Base-by-base conservation (phyloP, 2,888 invertebrate genomes). In the Lottia scabra region DNA sequence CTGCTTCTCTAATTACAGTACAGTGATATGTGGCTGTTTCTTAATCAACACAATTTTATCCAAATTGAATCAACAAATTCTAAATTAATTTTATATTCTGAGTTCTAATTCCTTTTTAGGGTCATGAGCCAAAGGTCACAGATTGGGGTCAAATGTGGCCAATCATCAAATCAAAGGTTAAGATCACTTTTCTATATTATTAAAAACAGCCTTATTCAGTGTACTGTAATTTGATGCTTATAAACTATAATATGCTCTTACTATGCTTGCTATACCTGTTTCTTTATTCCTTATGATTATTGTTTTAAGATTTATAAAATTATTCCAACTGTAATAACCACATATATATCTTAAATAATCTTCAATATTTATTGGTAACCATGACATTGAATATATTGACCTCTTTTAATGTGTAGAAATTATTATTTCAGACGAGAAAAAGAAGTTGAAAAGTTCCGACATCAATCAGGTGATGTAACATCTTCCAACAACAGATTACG, bases 401-500 rank as follows among this genome's bases (percentile, higher is more conserved):
- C 0, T 62, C 10, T 62, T 62, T 62, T 26, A 23, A 23, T 26
- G 19, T 23, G 62, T 13, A 62, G 62, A 62, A 23, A 23, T 62
- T 30, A 15, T 30, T 44, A 19, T 73, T 73, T 66, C 67, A 70
- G 73, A 63, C 45, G 70, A 30, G 65, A 71, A 67, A 56, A 67
- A 56, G 73, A 73, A 66, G 30, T 73, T 30, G 70, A 70, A 65
- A 43, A 30, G 12, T 65, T 65, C 38, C 65, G 38, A 23, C 72
- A 74, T 68, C 80, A 80, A 74, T 83, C 81, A 44, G 85, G 85
- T n/a, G 84, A 84, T 38, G 85, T 85, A 62, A 79, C 83, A 23
- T 82, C 84, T 62, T 80, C 85, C 8, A 74, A 80, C 44, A 66
- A 72, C 46, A 75, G 77, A 26, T 72, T 81, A 45, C 82, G 85